Base-by-base conservation (phyloP, 2,888 invertebrate genomes). In the Helleia helle region DNA sequence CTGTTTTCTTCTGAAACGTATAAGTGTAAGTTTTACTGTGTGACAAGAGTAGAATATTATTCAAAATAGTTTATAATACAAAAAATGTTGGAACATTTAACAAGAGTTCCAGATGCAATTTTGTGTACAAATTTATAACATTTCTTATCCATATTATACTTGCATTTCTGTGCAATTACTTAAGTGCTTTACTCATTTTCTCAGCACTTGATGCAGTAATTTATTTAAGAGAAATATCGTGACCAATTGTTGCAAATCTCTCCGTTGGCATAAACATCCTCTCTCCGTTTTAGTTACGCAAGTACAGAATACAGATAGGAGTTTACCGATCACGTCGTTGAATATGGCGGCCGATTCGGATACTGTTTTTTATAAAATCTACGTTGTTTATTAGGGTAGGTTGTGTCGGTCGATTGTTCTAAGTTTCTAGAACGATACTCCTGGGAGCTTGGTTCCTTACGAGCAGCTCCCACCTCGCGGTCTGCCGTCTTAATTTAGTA, bases 401-500 rank as follows among this genome's bases (percentile, higher is more conserved):
- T 54, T 50, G 39, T 34, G 47, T 49, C 41, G 49, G 52, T 71
- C 63, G 61, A 63, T 58, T 62, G 61, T 63, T 59, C 44, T 36
- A 46, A 48, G 50, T 58, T 60, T 56, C 53, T 54, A 55, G 59
- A 67, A 63, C 54, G 58, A 56, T 64, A 54, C 62, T 49, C 58
- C 46, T 47, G 63, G 51, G 61, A 64, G 56, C 53, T 52, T 53
- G 47, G 48, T 56, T 56, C 58, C 58, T 54, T 24, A 24, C 7
- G 14, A 11, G 18, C 18, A 11, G 11, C 11, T 7, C 9, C 4
- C 34, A 7, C 2, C 62, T 64, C 66, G 64, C 59, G 68, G 53
- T 64, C 62, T 60, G 65, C 59, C 63, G 58, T 63, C 71, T 70
- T 79, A 74, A 81, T 80, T 80, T 79, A 80, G 69, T 69, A 62